Percentiles rank a stretch among this genome's conserved stretches.
Conservation (phyloP, 2,797 vertebrate genomes). For the Psittacula echo region DNA sequence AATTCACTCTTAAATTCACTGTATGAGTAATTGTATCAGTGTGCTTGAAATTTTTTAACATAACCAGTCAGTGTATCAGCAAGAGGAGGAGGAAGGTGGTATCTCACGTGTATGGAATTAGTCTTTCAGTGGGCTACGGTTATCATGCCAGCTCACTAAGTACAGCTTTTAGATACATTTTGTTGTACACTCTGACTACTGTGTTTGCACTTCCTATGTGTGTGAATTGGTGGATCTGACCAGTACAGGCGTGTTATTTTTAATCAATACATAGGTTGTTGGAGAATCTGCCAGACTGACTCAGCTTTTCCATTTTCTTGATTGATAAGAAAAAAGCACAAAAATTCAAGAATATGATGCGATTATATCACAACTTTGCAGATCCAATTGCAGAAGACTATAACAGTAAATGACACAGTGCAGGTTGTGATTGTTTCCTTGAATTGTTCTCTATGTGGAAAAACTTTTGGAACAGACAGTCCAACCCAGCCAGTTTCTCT, state of each 20-base stretch:
- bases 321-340: neutral
- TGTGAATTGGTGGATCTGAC: slow-evolving; percentile 44
- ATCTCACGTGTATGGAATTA: neutral
- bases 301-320: neutral
- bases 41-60: neutral
- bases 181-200: neutral
- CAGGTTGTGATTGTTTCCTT: neutral
- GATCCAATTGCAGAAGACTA: neutral
- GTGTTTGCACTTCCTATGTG: slow-evolving; percentile 37
- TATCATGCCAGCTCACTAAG: neutral
- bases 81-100: neutral
- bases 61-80: neutral
- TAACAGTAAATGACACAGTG: neutral
- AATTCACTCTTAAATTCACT: neutral
- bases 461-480: neutral
- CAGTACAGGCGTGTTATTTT: neutral
- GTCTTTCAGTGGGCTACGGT: neutral
- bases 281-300: neutral
- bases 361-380: neutral
- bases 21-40: neutral
- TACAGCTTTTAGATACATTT: neutral
- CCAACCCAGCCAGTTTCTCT: neutral
- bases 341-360: neutral
- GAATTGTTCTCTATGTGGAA: neutral
- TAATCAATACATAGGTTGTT: neutral